Base-by-base conservation (phyloP, 2,797 vertebrate species). In the Lepus oiostolus region DNA sequence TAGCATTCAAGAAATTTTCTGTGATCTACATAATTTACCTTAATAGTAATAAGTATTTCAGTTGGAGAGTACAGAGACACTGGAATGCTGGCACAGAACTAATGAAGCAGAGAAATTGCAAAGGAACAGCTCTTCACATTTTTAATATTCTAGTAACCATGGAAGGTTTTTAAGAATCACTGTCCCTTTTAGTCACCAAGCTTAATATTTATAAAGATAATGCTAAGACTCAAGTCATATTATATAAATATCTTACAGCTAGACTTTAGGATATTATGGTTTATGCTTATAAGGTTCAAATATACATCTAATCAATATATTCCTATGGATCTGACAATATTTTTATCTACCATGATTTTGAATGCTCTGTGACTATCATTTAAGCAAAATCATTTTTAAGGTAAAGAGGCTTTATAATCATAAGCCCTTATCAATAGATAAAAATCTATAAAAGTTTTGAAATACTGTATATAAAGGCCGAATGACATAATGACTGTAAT, bases 1-100 rank as follows among this genome's bases (percentile, higher is more conserved):
- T 86, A 83, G 32, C 54, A 89, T 85, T 85, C 60, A 68, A 83
- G 72, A 22, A 85, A 91, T 83, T 86, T 96, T 74, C 62, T 95
- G 28, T 83, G 38, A 93, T 94, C 91, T 91, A 93, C 58, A 76
- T 85, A 91, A 91, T 82, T 92, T 87, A 92, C 26, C 54, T 93
- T 92, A 88, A 91, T 7, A 88, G 47, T 68, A 95, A 75, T 28
- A 91, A 83, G 42, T n/a, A 83, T 93, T 95, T 87, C 17, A 84
- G 58, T 26, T 86, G 62, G 50, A 52, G 94, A 83, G 67, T 62
- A 72, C 4, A 72, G 72, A 95, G 47, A 76, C 77, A 85, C 8
- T 90, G 68, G 65, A 90, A 93, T 90, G 50, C 38, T 90, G n/a
- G 4, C 8, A 71, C 26, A 90, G 75, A 65, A 38, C 72, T 90